Conservation (phyloP, 2,797 vertebrate genomes). For the Phalanger gymnotis region DNA sequence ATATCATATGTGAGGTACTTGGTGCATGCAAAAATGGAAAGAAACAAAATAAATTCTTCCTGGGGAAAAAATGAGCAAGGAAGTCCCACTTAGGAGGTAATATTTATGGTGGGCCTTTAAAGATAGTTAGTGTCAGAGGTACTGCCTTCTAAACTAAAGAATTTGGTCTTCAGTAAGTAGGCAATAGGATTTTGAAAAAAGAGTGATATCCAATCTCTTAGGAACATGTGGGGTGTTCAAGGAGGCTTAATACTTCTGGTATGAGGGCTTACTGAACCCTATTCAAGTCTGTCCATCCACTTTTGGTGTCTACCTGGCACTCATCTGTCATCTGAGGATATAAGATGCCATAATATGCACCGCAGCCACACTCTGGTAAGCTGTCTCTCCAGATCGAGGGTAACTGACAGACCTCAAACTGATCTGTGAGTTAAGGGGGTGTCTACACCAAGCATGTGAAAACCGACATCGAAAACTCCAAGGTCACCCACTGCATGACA, state of each 20-base stretch:
- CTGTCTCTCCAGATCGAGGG: too few relatives aligned
- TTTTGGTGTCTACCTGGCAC: neutral
- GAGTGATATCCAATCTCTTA: neutral
- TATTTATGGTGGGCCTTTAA: neutral
- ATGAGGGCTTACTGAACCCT: neutral
- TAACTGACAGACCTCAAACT: neutral
- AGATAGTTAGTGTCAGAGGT: neutral
- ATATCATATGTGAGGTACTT: neutral
- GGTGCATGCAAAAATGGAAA: neutral
- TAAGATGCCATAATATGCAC: neutral
- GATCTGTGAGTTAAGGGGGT: neutral
- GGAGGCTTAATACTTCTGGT: neutral
- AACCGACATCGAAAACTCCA: neutral
- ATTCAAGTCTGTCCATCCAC: neutral
- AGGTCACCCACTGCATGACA: neutral
- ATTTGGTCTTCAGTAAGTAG: neutral
- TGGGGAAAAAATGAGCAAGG: neutral
- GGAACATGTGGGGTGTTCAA: neutral
- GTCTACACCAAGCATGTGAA: neutral
- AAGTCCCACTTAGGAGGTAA: neutral
- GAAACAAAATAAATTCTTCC: neutral
- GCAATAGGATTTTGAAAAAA: neutral
- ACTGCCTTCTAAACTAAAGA: neutral
- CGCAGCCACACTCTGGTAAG: neutral
- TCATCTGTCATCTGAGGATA: neutral